phyloP scores from a whole-genome alignment of 30 jellyfish, hydroid and myxozoan genomes.

The Hydra vulgaris region DNA sequence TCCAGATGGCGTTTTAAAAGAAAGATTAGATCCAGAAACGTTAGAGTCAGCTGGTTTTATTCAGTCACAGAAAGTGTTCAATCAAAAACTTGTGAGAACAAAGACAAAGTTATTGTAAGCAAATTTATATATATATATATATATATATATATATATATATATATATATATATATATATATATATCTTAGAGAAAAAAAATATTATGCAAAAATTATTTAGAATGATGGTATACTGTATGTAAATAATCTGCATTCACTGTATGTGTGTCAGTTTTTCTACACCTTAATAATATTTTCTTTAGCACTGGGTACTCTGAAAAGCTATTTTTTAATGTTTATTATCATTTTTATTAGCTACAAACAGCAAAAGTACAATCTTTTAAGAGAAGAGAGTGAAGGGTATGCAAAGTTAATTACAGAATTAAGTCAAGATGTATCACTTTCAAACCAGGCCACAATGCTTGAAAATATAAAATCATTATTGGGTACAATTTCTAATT shows the following conservation, averaged over 20 bases:
- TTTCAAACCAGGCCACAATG: slow-evolving; percentile 25
- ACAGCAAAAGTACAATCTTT: slow-evolving; percentile 80
- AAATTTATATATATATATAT: neutral
- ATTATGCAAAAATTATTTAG: neutral
- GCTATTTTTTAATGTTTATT: too few species aligned
- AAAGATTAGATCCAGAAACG: slow-evolving; percentile 91
- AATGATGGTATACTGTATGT: too few species aligned
- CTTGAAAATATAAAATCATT: slow-evolving; percentile 58
- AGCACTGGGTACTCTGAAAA: too few species aligned
- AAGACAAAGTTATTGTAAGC: slow-evolving; percentile 93
- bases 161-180: too few species aligned
- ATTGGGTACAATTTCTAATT: slow-evolving; percentile 70
- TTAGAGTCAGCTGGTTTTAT: slow-evolving; percentile 73
- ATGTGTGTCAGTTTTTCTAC: too few species aligned
- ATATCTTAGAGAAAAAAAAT: neutral
- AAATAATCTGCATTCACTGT: too few species aligned
- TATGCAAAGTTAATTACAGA: slow-evolving; percentile 88
- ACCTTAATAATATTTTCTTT: too few species aligned
- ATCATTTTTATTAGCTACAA: slow-evolving; percentile 41
- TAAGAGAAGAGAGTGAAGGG: slow-evolving; percentile 99
- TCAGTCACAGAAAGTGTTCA: slow-evolving; percentile 50
- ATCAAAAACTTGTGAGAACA: slow-evolving; percentile 81
- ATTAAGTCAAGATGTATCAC: slow-evolving; percentile 57
- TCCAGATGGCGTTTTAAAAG: slow-evolving; percentile 75
- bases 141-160: neutral